These are phyloP conservation scores for Petrosia ficiformis DNA, from an alignment of 37 sponge, comb jelly and placozoan species.

Conservation along the genomic window DNA sequence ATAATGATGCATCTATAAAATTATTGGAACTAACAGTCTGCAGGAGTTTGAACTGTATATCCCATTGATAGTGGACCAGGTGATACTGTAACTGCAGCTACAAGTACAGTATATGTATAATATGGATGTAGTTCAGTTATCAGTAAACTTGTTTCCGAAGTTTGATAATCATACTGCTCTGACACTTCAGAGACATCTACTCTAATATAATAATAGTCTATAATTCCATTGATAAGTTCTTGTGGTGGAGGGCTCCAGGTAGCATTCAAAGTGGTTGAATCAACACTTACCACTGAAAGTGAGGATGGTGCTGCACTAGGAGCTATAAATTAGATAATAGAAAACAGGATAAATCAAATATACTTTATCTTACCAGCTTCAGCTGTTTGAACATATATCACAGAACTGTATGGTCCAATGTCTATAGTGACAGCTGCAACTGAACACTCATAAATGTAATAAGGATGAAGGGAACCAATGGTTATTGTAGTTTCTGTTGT, in stretches of 20 bases:
- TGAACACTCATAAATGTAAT: conserved; percentile 6
- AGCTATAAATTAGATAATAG: not conserved
- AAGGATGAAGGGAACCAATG: conserved; percentile 20
- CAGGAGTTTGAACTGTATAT: not conserved
- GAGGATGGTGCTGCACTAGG: not conserved
- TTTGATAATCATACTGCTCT: not conserved
- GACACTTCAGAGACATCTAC: not conserved
- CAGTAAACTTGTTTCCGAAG: not conserved
- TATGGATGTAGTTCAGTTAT: conserved; percentile 21
- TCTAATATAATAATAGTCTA: not conserved
- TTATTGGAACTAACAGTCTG: conserved; percentile 4
- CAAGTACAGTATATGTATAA: conserved; percentile 10
- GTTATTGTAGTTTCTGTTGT: conserved; percentile 1
- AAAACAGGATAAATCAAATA: not conserved
- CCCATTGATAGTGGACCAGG: conserved; percentile 25
- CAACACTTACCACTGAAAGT: not conserved
- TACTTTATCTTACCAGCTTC: conserved; percentile 27
- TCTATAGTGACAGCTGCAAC: conserved; percentile 33
- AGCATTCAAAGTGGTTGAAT: not conserved
- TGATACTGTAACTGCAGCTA: conserved; percentile 34
- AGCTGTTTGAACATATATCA: not conserved
- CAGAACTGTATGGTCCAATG: conserved; percentile 17
- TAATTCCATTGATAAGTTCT: not conserved
- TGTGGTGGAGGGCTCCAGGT: not conserved
- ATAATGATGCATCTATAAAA: not conserved